A percentile compares a stretch with the other conserved stretches of the same genome.
Evolutionary conservation across 2,797 vertebrate species (phyloP).

Genomic region (Meda fulgida): DNA sequence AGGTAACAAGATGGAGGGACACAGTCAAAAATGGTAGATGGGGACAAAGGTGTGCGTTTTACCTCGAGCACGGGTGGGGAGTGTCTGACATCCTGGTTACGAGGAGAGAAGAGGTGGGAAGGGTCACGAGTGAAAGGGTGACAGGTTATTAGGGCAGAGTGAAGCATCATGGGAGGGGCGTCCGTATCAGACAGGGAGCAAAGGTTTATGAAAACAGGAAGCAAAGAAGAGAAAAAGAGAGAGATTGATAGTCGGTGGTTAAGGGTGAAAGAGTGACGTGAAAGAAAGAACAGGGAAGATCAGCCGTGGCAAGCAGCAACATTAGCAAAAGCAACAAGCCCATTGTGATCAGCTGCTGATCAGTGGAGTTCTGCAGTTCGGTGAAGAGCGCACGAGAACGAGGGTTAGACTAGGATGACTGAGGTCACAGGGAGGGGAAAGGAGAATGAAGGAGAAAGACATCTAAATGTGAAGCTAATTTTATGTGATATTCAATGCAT

Average conservation of each 20-base stretch:
- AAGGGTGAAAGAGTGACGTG: conserved; percentile 10
- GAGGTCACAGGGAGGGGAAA: conserved; percentile 25
- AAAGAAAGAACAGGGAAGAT: conserved; percentile 31
- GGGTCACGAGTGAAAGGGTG: conserved; percentile 62
- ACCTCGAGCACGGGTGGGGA: conserved; percentile 92
- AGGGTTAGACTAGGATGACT: neutral
- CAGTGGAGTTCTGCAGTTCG: conserved; percentile 15
- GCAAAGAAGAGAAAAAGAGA: conserved; percentile 56
- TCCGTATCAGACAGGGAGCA: conserved; percentile 69
- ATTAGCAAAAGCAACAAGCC: conserved; percentile 41
- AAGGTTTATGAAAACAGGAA: conserved; percentile 68
- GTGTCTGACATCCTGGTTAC: conserved; percentile 93
- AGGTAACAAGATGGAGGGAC: conserved; percentile 22
- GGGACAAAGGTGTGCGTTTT: conserved; percentile 68
- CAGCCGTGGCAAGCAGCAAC: conserved; percentile 31
- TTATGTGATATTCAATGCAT: neutral
- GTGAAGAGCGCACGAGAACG: neutral
- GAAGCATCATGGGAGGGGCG: conserved; percentile 27
- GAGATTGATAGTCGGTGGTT: conserved; percentile 15
- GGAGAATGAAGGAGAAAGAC: conserved; percentile 3
- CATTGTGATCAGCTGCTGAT: conserved; percentile 23
- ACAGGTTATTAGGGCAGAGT: conserved; percentile 26
- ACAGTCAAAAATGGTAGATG: conserved; percentile 29
- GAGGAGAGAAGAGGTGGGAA: conserved; percentile 71
- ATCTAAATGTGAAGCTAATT: conserved; percentile 1